These are phyloP conservation scores for Gisinianus flammeolus DNA, from an alignment of 2,888 invertebrate genomes.

Conservation along the genomic window DNA sequence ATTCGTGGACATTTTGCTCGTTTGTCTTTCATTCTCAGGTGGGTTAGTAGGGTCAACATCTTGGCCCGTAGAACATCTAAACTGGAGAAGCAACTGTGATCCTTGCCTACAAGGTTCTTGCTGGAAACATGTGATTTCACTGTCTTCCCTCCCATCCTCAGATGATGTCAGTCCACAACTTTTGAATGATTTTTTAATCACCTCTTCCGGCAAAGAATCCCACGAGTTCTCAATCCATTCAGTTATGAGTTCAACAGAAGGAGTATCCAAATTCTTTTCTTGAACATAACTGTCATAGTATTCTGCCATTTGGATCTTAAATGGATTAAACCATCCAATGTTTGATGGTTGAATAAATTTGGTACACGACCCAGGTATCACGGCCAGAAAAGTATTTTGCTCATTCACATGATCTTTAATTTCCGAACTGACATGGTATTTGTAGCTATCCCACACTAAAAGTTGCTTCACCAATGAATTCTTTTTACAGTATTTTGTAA, in stretches of 20 bases:
- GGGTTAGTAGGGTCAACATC: no score
- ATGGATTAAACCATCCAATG: slow-evolving; percentile 35
- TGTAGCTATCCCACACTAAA: slow-evolving; percentile 31
- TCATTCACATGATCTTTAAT: slow-evolving; percentile 1
- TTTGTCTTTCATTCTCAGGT: no score
- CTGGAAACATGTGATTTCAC: slow-evolving; percentile 38
- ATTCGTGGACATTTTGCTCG: no score
- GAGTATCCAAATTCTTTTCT: background rate
- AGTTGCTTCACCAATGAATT: background rate
- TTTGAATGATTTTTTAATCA: slow-evolving; percentile 38
- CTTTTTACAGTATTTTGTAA: slow-evolving; percentile 3
- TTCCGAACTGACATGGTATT: slow-evolving; percentile 27
- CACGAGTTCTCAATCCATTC: slow-evolving; percentile 32
- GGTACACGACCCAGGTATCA: slow-evolving; percentile 36
- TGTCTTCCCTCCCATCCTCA: slow-evolving; percentile 39
- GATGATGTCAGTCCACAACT: slow-evolving; percentile 25
- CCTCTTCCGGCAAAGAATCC: slow-evolving; percentile 22
- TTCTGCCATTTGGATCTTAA: slow-evolving; percentile 29
- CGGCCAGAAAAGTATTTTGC: slow-evolving; percentile 10
- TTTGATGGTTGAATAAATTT: slow-evolving; percentile 36
- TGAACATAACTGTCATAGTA: slow-evolving; percentile 12
- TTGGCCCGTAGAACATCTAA: background rate
- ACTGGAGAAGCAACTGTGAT: slow-evolving; percentile 17
- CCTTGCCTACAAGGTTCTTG: slow-evolving; percentile 29
- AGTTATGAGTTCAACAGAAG: background rate